Evolutionary conservation across 1,140 invertebrate species (phyloP), one percentile per base, ranked within the genome.

Genomic region (Saxidomus purpurata): DNA sequence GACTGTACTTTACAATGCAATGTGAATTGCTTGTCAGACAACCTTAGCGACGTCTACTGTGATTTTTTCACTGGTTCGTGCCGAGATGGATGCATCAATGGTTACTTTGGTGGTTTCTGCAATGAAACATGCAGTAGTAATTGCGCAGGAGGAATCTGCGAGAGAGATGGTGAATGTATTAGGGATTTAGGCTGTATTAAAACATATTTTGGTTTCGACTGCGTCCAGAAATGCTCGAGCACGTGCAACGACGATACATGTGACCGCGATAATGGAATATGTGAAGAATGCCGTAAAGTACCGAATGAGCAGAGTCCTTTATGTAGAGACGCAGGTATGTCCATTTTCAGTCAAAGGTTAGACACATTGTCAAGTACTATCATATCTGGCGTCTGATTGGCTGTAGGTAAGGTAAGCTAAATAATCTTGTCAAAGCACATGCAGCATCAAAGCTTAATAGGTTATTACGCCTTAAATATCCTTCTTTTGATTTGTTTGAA

Each of bases 101-200:
- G 84, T 1, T 87, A 34, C 28, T 87, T 38, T 34, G 69, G 71
- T 15, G 31, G 43, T 19, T 87, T 40, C 61, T 87, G 84, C 52
- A 25, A 77, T 28, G 9, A 28, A 38, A 28, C 15, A 0, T 87
- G 84, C 36, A 38, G 38, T 25, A 13, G 9, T 28, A 87, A 76
- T 38, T 87, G 84, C 47, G 34, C 22, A 0, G 69, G 49, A 6
- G 49, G 49, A 36, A 40, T 61, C 9, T 87, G 84, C 19, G 69
- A 87, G 9, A 67, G 84, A 55, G 43, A 59, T 77, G 84, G 84
- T 17, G n/a, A 38, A 77, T 87, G 84, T 77, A 28, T n/a, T 2
- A 38, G 52, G 25, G 17, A 8, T 52, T 49, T 87, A 0, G 84
- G 84, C 19, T 87, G 84, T 43, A 43, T 28, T 11, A 22, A 36